Evolutionary conservation across 2,113 vertebrate species (phyloP).

Genomic region (Apaloderma vittatum): DNA sequence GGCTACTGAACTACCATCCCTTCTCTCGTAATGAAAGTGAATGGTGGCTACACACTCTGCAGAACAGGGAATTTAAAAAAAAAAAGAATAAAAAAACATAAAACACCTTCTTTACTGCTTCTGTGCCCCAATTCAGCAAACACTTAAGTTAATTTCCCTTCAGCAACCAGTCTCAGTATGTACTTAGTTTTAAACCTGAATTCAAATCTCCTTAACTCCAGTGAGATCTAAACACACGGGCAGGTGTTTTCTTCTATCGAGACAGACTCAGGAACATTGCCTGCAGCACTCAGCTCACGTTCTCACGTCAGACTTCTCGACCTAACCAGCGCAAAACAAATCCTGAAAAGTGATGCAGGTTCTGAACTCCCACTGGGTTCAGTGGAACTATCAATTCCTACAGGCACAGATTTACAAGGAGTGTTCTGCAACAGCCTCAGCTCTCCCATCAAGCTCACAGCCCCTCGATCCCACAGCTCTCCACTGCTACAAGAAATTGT

Average conservation of each 20-base stretch:
- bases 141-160: background rate
- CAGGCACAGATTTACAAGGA: background rate
- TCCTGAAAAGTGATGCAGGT: background rate
- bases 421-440: background rate
- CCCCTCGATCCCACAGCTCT: background rate
- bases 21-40: background rate
- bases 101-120: background rate
- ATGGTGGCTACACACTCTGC: background rate
- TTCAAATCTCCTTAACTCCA: background rate
- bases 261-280: background rate
- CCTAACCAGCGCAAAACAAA: background rate
- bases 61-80: background rate
- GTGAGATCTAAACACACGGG: background rate
- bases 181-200: slow-evolving; percentile 2
- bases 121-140: background rate
- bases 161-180: background rate
- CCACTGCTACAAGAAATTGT: background rate
- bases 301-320: background rate
- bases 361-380: background rate
- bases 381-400: background rate
- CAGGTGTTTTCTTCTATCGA: background rate
- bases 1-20: background rate
- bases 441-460: background rate
- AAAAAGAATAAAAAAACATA: background rate
- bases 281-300: background rate